Base-by-base conservation (phyloP, 2,888 invertebrate species). In the Pyrochroa serraticornis region DNA sequence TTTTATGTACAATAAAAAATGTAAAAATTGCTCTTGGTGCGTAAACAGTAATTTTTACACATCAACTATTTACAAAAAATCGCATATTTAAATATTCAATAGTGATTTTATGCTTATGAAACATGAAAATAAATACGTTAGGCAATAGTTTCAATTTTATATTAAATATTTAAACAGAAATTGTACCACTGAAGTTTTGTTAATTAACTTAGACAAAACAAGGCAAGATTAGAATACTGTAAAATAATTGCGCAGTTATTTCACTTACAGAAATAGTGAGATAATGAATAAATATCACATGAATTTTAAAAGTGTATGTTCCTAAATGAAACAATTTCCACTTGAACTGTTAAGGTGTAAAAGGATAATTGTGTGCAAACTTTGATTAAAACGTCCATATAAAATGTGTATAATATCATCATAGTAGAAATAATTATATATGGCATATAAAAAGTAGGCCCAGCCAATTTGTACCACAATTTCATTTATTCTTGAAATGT, bases 41-140 rank as follows among this genome's bases (percentile, higher is more conserved):
- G 48, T 45, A 58, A 52, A 70, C 70, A 67, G 66, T 67, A 66
- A 66, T 38, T 38, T 52, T 52, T 52, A 43, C 69, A 70, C 67
- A 68, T 67, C 67, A 65, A 41, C 14, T 53, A 53, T 53, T 7
- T 53, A 53, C 53, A 53, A 53, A 35, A 7, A 30, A 33, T 37
- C n/a, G 14, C 34, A 46, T 53, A 53, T 46, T 53, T 65, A 63
- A 58, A 60, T 58, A 52, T 53, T 22, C 22, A 22, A 22, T n/a
- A n/a, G n/a, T n/a, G n/a, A n/a, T n/a, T n/a, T 41, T 54, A 46
- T 49, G 58, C 52, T 22, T 22, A 22, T 22, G 22, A 51, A 58
- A 60, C 49, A 58, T 50, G 45, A 47, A 48, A 63, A 58, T 58
- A 55, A 63, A 59, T 54, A 58, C 46, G 44, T 43, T 36, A 60